phyloP scores from a whole-genome alignment of 2,797 vertebrate species.

The Tympanoctomys barrerae region DNA sequence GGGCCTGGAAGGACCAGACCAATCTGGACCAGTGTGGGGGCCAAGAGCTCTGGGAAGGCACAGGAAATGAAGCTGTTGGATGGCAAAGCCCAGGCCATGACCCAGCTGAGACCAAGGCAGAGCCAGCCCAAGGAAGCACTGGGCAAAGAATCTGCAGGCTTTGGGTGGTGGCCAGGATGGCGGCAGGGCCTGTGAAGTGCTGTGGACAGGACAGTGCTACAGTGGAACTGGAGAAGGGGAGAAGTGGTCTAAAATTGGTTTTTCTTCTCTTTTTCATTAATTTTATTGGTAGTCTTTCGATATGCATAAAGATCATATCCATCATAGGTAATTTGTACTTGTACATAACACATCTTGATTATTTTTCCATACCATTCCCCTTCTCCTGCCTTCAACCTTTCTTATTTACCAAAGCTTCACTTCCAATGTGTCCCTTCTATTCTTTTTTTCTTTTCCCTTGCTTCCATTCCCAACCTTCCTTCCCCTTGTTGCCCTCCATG shows the following conservation, averaged over 20 bases:
- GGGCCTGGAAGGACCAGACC: not conserved
- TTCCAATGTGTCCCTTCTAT: not conserved
- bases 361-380: not conserved
- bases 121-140: not conserved
- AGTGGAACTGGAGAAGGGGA: too few relatives aligned
- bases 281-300: not conserved
- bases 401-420: not conserved
- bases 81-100: not conserved
- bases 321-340: not conserved
- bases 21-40: not conserved
- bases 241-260: not conserved
- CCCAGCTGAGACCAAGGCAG: not conserved
- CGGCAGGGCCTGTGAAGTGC: not conserved
- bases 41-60: not conserved
- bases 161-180: rapidly evolving
- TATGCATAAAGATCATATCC: not conserved
- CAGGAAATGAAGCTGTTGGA: not conserved
- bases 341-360: not conserved
- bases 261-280: not conserved
- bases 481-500: not conserved
- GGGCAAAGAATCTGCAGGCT: not conserved
- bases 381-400: not conserved
- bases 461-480: not conserved
- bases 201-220: not conserved
- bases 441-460: not conserved